A percentile compares a stretch with the other conserved stretches of the same genome.
These are phyloP conservation scores for Anneissia japonica DNA, from an alignment of 35 echinoderm and acorn worm genomes.

Conservation along the genomic window DNA sequence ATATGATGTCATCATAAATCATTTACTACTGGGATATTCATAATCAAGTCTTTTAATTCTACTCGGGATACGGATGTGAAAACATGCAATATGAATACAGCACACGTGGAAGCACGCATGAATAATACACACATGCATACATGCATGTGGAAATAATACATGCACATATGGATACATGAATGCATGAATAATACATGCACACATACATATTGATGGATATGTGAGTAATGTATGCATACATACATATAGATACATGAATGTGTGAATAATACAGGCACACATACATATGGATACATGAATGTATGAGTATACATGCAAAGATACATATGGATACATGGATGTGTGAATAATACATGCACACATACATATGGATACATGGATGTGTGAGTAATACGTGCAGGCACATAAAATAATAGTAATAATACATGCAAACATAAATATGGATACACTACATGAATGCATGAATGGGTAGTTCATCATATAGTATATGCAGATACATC, in stretches of 20 bases:
- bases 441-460: no score
- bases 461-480: no score
- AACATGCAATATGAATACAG: no score
- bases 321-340: constrained; percentile 2
- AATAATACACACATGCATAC: not conserved
- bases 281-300: constrained; percentile 8
- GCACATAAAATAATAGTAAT: no score
- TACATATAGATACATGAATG: not conserved
- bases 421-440: no score
- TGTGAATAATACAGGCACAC: not conserved
- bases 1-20: not conserved
- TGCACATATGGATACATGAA: constrained; percentile 7
- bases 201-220: constrained; percentile 3
- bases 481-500: no score
- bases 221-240: constrained; percentile 1
- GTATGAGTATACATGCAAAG: not conserved
- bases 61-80: no score
- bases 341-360: not conserved
- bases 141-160: not conserved
- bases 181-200: not conserved
- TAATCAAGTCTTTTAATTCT: not conserved
- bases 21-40: not conserved
- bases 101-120: no score
- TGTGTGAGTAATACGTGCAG: not conserved
- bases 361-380: not conserved